Percentiles rank a stretch among this genome's conserved stretches.
Evolutionary conservation across 2,113 vertebrate species (phyloP).

Genomic region (Anoplopoma fimbria): DNA sequence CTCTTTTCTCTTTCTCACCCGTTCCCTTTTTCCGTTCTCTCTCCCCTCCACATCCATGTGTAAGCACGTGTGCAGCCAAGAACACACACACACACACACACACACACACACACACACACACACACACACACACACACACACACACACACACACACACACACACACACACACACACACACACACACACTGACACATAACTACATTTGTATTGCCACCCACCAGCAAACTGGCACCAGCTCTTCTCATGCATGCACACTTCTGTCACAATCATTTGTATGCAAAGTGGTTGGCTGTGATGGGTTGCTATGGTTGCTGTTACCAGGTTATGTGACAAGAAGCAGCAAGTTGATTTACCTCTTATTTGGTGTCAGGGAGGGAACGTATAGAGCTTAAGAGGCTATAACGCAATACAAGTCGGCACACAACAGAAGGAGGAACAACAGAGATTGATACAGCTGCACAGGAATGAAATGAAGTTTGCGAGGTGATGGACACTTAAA

Average conservation of each 20-base stretch:
- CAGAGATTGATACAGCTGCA: neutral
- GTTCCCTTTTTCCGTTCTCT: conserved; percentile 5
- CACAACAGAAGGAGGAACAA: neutral
- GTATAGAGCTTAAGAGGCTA: conserved; percentile 16
- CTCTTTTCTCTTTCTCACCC: conserved; percentile 46
- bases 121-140: neutral
- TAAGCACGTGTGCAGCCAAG: neutral
- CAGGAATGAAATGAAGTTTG: neutral
- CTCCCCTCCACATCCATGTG: conserved; percentile 9
- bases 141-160: conserved; percentile 22
- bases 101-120: conserved; percentile 6
- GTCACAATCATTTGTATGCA: conserved; percentile 78
- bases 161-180: neutral
- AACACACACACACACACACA: conserved; percentile 14
- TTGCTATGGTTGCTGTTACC: conserved; percentile 80
- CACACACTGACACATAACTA: conserved; percentile 4
- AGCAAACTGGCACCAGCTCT: conserved; percentile 71
- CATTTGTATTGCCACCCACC: conserved; percentile 67
- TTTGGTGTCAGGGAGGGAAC: conserved; percentile 47
- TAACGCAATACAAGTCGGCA: conserved; percentile 14
- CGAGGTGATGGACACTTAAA: neutral
- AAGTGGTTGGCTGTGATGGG: conserved; percentile 63
- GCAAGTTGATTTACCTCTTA: conserved; percentile 59
- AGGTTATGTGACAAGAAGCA: conserved; percentile 72
- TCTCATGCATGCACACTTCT: conserved; percentile 65